phyloP scores from a whole-genome alignment of 1,140 invertebrate genomes.

The Drosophila murphyi region DNA sequence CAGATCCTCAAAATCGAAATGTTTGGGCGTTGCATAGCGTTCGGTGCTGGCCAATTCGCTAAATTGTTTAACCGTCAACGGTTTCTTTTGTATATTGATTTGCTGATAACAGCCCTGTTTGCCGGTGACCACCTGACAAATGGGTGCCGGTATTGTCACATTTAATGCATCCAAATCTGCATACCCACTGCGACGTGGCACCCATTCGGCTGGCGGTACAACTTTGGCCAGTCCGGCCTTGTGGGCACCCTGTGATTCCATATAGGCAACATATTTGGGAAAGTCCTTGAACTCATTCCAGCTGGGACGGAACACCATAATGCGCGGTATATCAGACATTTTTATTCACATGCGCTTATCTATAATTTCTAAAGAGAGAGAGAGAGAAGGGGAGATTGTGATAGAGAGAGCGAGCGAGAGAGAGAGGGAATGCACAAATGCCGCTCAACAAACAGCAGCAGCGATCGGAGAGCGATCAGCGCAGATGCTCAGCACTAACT shows the following conservation, averaged over 20 bases:
- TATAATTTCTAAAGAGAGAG: slow-evolving; percentile 7
- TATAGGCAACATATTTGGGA: slow-evolving; percentile 94
- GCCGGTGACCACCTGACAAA: slow-evolving; percentile 93
- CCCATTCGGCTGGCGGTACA: slow-evolving; percentile 97
- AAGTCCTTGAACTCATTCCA: slow-evolving; percentile 99
- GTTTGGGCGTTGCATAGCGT: slow-evolving; percentile 93
- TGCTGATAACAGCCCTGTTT: slow-evolving; percentile 98
- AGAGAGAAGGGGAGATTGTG: background rate
- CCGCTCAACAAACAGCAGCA: slow-evolving; percentile 23
- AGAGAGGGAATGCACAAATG: slow-evolving; percentile 15
- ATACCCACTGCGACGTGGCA: slow-evolving; percentile 94
- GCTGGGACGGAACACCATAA: slow-evolving; percentile 94
- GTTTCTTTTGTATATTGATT: slow-evolving; percentile 97
- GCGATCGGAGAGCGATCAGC: background rate
- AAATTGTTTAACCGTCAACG: slow-evolving; percentile 96
- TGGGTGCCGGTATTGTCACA: slow-evolving; percentile 95
- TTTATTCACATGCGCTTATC: slow-evolving; percentile 37
- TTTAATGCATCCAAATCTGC: slow-evolving; percentile 90
- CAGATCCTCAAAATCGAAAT: slow-evolving; percentile 97
- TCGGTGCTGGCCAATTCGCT: slow-evolving; percentile 92
- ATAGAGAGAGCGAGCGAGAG: background rate
- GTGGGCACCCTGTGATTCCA: slow-evolving; percentile 97
- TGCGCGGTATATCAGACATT: slow-evolving; percentile 83
- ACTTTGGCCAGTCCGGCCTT: slow-evolving; percentile 98
- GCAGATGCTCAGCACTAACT: slow-evolving; percentile 22